Base-by-base conservation (phyloP, 2,888 invertebrate species). In the Sphecodes monilicornis region DNA sequence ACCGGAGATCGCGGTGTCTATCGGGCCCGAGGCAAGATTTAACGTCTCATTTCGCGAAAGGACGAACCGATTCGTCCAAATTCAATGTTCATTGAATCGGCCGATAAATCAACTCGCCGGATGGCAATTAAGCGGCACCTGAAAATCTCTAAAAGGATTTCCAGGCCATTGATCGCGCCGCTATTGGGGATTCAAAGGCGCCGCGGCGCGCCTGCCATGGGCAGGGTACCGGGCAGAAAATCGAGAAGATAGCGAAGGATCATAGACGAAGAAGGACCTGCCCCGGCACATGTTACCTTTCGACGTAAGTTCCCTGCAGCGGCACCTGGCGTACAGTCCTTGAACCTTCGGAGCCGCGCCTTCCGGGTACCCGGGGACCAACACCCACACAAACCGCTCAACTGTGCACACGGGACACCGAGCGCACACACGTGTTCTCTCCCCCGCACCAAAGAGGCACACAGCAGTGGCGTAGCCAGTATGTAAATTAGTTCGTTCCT, bases 271-370 rank as follows among this genome's bases (percentile, higher is more conserved):
- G 84, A 66, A 88, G 91, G 91, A 91, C 92, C 92, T 91, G 92
- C 90, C 89, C 81, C 84, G 3, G 89, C 90, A 90, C 90, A 88
- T 90, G 92, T 91, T 92, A 91, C 86, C 91, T 60, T 60, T 60
- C 60, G 60, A 88, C 87, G 91, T 89, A 86, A 93, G 89, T 91
- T 90, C 90, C 92, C 89, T 87, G 82, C 86, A 91, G 93, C 93
- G 94, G 93, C 94, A 94, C 94, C 93, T 94, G 93, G 93, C 92
- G 93, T 91, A 85, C 80, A 92, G 92, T 91, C 91, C 92, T 92
- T 93, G 93, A 94, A 94, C 91, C 92, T 92, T 87, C 78, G 86
- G 88, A 86, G 87, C 91, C 92, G 90, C 91, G 89, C 92, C 93
- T 94, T 93, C 93, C 94, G 93, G 94, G 93, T 93, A 90, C 86